These are phyloP conservation scores for Peribatodes rhomboidaria DNA, from an alignment of 2,888 invertebrate species.

Conservation along the genomic window DNA sequence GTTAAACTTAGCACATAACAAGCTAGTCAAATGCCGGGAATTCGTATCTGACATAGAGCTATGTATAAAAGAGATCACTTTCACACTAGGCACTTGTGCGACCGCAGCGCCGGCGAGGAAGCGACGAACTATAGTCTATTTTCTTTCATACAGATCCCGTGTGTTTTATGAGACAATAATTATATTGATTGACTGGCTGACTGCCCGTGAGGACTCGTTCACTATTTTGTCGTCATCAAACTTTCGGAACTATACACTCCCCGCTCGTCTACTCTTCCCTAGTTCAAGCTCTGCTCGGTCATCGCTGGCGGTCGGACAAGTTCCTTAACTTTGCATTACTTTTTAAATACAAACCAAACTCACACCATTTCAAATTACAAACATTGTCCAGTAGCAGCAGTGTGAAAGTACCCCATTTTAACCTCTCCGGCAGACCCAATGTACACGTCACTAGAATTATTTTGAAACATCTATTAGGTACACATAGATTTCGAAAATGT, in stretches of 20 bases:
- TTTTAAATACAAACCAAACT: constrained; percentile 36
- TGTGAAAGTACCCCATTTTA: not conserved
- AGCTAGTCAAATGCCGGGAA: constrained; percentile 8
- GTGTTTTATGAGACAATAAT: too few species aligned
- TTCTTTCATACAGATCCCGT: too few species aligned
- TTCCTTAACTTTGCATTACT: not conserved
- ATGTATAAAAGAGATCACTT: constrained; percentile 9
- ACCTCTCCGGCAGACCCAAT: constrained; percentile 10
- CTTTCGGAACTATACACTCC: too few species aligned
- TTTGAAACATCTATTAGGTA: constrained; percentile 37
- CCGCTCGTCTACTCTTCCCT: too few species aligned
- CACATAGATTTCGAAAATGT: constrained; percentile 26
- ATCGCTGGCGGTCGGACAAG: too few species aligned
- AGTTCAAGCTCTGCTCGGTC: too few species aligned
- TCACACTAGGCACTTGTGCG: too few species aligned
- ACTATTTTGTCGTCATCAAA: too few species aligned
- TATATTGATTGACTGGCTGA: too few species aligned
- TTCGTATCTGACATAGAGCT: constrained; percentile 11
- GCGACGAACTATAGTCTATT: too few species aligned
- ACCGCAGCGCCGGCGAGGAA: too few species aligned
- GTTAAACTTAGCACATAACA: constrained; percentile 21
- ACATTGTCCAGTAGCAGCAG: constrained; percentile 3
- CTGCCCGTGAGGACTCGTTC: too few species aligned
- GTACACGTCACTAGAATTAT: constrained; percentile 24
- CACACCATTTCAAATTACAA: constrained; percentile 25